Evolutionary conservation across 2,113 vertebrate species (phyloP).

Genomic region (Gorilla gorilla): DNA sequence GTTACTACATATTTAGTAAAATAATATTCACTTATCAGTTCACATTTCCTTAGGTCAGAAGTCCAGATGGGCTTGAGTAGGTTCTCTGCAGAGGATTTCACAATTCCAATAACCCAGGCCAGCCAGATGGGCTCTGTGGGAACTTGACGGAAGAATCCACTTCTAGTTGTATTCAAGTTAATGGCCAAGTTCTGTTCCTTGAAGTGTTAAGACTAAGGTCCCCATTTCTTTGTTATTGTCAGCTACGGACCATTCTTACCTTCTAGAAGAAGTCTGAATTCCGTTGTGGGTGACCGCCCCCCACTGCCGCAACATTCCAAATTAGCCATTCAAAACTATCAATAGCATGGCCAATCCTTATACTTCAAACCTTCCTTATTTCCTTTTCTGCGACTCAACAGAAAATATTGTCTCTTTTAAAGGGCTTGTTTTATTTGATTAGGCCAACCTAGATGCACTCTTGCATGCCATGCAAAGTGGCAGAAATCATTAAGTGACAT

Average conservation of each 20-base stretch:
- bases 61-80: background rate
- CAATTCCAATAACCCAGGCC: background rate
- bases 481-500: background rate
- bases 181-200: background rate
- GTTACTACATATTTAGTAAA: background rate
- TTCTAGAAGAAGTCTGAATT: background rate
- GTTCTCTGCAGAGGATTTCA: background rate
- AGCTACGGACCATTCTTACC: background rate
- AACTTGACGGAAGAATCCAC: background rate
- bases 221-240: background rate
- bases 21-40: background rate
- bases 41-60: background rate
- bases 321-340: background rate
- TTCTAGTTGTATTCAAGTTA: background rate
- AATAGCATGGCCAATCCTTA: background rate
- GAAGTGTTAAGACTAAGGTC: background rate
- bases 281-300: background rate
- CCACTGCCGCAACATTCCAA: no score
- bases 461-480: background rate
- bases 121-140: background rate
- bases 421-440: background rate
- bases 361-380: background rate
- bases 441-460: background rate
- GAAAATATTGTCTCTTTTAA: background rate
- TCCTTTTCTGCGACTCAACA: background rate